Evolutionary conservation across 1,140 invertebrate species (phyloP).

Genomic region (Zaprionus vittiger): DNA sequence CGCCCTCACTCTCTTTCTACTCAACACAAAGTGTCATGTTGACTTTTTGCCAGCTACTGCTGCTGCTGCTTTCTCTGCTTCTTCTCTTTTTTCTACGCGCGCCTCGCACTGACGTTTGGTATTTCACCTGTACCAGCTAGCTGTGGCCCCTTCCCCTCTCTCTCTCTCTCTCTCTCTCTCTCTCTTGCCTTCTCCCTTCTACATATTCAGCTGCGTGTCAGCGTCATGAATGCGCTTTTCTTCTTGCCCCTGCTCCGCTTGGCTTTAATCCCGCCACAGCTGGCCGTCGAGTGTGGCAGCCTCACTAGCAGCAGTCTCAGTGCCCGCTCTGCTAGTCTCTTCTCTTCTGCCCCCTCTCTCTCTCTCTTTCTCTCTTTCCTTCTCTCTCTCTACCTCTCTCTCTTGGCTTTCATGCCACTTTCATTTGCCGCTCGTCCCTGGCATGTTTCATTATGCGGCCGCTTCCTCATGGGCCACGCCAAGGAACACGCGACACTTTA

Average conservation of each 20-base stretch:
- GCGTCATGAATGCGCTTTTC: slow-evolving; percentile 50
- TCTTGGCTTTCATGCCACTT: neutral
- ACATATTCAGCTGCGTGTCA: slow-evolving; percentile 18
- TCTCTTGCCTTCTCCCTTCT: neutral
- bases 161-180: neutral
- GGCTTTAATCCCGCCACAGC: slow-evolving; percentile 43
- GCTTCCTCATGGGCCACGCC: slow-evolving; percentile 12
- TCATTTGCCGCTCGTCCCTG: neutral
- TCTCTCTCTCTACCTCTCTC: neutral
- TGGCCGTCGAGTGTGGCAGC: neutral
- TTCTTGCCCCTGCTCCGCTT: slow-evolving; percentile 19
- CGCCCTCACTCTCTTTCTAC: slow-evolving; percentile 3
- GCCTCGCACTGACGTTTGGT: slow-evolving; percentile 28
- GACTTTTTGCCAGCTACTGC: slow-evolving; percentile 43
- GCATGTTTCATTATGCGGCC: slow-evolving; percentile 42
- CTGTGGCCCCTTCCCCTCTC: neutral
- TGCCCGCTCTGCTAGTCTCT: neutral
- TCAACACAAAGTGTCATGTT: slow-evolving; percentile 65
- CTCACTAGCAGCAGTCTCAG: neutral
- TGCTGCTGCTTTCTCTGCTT: neutral
- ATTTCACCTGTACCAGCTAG: slow-evolving; percentile 27
- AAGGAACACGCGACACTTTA: slow-evolving; percentile 31
- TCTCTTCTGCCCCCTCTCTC: neutral
- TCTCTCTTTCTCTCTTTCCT: neutral
- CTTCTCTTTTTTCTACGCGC: neutral